These are phyloP conservation scores for Caradrina clavipalpis DNA, from an alignment of 2,888 invertebrate genomes.

Conservation along the genomic window DNA sequence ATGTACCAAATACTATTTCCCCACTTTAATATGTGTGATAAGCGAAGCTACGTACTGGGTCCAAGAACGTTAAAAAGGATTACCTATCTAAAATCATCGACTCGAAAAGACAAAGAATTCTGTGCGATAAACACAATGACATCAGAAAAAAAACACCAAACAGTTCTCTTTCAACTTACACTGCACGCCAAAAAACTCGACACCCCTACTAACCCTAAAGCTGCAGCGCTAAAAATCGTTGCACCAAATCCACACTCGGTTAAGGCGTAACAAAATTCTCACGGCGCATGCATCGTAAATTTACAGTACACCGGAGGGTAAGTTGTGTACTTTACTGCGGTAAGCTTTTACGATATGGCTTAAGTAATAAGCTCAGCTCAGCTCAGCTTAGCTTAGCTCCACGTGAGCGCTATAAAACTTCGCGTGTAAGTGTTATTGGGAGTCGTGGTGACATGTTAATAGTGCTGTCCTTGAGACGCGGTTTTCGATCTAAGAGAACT, in stretches of 20 bases:
- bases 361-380: slow-evolving; percentile 68
- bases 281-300: slow-evolving; percentile 87
- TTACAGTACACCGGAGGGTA: slow-evolving; percentile 85
- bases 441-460: slow-evolving; percentile 60
- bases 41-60: no score
- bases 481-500: slow-evolving; percentile 50
- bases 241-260: slow-evolving; percentile 79
- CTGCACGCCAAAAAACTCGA: slow-evolving; percentile 38
- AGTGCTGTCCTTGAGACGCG: slow-evolving; percentile 54
- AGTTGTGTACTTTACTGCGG: slow-evolving; percentile 89
- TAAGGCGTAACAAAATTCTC: slow-evolving; percentile 83
- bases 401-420: slow-evolving; percentile 66
- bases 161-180: background rate
- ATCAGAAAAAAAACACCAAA: background rate
- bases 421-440: slow-evolving; percentile 64
- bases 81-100: no score
- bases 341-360: slow-evolving; percentile 79
- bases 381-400: slow-evolving; percentile 49
- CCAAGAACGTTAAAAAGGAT: no score
- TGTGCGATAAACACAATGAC: background rate
- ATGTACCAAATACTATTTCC: background rate
- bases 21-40: background rate
- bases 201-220: slow-evolving; percentile 55
- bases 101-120: no score
- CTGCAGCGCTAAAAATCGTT: slow-evolving; percentile 77